phyloP scores from a whole-genome alignment of 1,140 invertebrate genomes.

The Drosophila ogumai region DNA sequence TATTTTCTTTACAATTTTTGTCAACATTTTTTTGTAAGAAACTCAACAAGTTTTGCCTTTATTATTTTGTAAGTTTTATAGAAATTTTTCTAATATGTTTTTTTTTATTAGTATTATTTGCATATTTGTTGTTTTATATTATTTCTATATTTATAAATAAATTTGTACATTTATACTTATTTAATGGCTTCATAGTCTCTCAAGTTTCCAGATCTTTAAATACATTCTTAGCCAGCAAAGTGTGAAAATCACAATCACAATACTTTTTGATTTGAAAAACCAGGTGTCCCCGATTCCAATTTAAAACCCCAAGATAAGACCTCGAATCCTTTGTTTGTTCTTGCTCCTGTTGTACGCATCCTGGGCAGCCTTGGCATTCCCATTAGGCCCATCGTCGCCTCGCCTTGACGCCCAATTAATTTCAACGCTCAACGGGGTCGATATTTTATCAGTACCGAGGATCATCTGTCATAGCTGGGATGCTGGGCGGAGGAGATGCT shows the following conservation, averaged over 20 bases:
- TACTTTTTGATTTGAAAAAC: background rate
- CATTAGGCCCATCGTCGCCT: slow-evolving; percentile 39
- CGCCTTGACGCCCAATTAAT: slow-evolving; percentile 53
- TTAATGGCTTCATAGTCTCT: no score
- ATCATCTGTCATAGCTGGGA: slow-evolving; percentile 35
- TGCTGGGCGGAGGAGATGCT: background rate
- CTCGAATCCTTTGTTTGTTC: background rate
- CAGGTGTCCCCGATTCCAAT: no score
- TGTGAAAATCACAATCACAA: no score
- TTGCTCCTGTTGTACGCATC: slow-evolving; percentile 48
- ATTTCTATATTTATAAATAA: background rate
- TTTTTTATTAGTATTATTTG: no score
- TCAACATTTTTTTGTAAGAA: no score
- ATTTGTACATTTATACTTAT: no score
- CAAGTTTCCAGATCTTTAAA: background rate
- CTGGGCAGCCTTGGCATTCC: background rate
- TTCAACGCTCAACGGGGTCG: slow-evolving; percentile 45
- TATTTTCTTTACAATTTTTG: no score
- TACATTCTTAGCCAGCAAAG: background rate
- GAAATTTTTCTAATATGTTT: no score
- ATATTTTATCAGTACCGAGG: slow-evolving; percentile 28
- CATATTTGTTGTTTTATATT: no score
- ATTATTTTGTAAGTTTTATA: no score
- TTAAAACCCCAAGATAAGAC: background rate
- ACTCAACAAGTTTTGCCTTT: background rate